Evolutionary conservation across 2,113 vertebrate species (phyloP).

Genomic region (Grallaria varia): DNA sequence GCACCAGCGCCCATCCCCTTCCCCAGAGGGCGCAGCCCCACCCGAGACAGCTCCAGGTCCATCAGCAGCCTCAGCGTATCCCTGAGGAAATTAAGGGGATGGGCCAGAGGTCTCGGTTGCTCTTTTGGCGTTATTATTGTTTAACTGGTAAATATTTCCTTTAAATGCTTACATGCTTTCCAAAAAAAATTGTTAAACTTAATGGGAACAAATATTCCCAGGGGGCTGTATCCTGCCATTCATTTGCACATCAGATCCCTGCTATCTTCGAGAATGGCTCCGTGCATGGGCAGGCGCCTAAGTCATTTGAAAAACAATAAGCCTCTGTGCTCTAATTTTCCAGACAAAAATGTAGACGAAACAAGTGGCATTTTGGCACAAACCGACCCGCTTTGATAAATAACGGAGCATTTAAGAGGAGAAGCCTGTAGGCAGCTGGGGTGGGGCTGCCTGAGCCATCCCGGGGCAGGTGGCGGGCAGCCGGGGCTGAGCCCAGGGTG

Average conservation of each 20-base stretch:
- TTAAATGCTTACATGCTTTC: background rate
- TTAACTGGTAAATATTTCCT: constrained; percentile 34
- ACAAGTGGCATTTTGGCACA: constrained; percentile 31
- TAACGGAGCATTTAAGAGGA: background rate
- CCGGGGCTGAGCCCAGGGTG: background rate
- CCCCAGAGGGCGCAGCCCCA: background rate
- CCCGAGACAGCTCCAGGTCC: background rate
- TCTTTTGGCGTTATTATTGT: constrained; percentile 1
- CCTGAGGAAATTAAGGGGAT: background rate
- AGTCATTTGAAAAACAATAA: constrained; percentile 14
- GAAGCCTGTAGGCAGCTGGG: background rate
- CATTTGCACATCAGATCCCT: constrained; percentile 5
- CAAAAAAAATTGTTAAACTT: background rate
- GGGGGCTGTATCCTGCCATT: constrained; percentile 30
- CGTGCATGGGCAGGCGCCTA: constrained; percentile 1
- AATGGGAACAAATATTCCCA: constrained; percentile 36
- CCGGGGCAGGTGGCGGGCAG: background rate
- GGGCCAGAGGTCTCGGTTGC: background rate
- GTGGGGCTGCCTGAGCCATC: background rate
- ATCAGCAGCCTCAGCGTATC: background rate
- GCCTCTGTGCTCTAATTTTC: constrained; percentile 23
- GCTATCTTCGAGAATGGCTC: constrained; percentile 12
- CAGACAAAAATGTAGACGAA: constrained; percentile 18
- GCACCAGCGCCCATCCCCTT: background rate
- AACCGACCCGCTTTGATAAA: background rate